Evolutionary conservation across 1,140 invertebrate genomes (phyloP).

Genomic region (Bombus huntii): DNA sequence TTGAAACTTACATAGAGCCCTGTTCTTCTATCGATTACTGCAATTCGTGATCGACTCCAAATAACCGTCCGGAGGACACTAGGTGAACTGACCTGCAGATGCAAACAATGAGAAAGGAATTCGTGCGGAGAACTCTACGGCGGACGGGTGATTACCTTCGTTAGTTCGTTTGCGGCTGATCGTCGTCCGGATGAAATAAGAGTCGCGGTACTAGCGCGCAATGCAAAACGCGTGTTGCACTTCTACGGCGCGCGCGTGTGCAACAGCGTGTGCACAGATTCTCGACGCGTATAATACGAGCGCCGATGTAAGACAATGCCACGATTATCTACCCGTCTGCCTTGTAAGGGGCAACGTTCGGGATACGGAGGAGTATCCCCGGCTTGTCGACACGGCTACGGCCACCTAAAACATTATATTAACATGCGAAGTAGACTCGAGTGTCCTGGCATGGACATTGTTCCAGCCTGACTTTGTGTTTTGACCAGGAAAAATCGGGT

Average conservation of each 20-base stretch:
- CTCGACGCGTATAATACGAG: conserved; percentile 39
- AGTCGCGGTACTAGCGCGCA: conserved; percentile 20
- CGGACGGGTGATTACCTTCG: conserved; percentile 57
- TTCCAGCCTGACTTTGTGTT: conserved; percentile 15
- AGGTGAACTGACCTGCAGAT: background rate
- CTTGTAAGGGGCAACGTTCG: conserved; percentile 68
- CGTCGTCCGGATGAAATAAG: conserved; percentile 45
- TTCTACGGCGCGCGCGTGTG: conserved; percentile 3
- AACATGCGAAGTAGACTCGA: conserved; percentile 60
- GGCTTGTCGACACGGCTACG: conserved; percentile 71
- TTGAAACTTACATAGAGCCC: background rate
- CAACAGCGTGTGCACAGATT: conserved; percentile 2
- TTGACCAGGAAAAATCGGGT: background rate
- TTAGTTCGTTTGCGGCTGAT: conserved; percentile 53
- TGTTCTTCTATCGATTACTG: background rate
- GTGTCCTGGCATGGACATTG: conserved; percentile 39
- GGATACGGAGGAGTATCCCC: conserved; percentile 51
- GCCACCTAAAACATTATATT: conserved; percentile 70
- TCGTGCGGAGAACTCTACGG: conserved; percentile 41
- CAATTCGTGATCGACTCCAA: background rate
- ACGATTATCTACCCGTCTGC: conserved; percentile 76
- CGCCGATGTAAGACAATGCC: conserved; percentile 78
- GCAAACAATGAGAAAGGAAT: conserved; percentile 39
- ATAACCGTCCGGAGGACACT: background rate
- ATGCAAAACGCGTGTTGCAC: conserved; percentile 48